These are phyloP conservation scores for Euzophera pinguis DNA, from an alignment of 2,888 invertebrate genomes.

Conservation along the genomic window DNA sequence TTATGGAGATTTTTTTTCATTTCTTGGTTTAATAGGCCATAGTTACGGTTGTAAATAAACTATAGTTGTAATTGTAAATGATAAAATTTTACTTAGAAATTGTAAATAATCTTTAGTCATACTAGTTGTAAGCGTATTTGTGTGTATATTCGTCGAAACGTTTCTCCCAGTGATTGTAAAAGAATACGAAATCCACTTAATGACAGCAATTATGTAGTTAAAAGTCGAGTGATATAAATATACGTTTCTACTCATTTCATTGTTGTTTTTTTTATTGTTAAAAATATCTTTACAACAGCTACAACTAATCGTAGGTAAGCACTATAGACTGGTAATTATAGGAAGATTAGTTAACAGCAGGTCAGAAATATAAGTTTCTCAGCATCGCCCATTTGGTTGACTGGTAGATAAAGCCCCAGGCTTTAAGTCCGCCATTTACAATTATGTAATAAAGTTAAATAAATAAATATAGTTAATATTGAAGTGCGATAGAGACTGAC, in stretches of 20 bases:
- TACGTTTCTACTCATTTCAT: slow-evolving; percentile 77
- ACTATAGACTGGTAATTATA: too few relatives aligned
- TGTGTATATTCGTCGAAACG: slow-evolving; percentile 54
- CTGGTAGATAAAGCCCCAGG: too few relatives aligned
- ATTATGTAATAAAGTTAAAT: too few relatives aligned
- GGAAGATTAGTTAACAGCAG: too few relatives aligned
- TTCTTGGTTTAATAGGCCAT: slow-evolving; percentile 48
- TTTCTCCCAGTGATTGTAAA: slow-evolving; percentile 46
- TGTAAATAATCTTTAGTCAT: slow-evolving; percentile 37
- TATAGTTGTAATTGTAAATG: slow-evolving; percentile 20
- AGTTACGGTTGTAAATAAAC: slow-evolving; percentile 43
- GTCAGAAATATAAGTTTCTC: too few relatives aligned
- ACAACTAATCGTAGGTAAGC: too few relatives aligned
- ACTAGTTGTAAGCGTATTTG: slow-evolving; percentile 38
- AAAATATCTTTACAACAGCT: not conserved
- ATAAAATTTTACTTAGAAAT: slow-evolving; percentile 22
- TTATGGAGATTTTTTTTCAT: too few relatives aligned
- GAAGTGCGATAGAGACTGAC: too few relatives aligned
- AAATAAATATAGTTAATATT: too few relatives aligned
- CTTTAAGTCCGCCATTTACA: too few relatives aligned
- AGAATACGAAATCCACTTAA: slow-evolving; percentile 27
- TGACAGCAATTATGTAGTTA: slow-evolving; percentile 47
- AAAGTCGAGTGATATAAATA: slow-evolving; percentile 74
- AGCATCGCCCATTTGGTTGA: too few relatives aligned
- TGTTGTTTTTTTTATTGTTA: slow-evolving; percentile 37